Conservation (phyloP, 2,888 invertebrate genomes). For the Scaeva pyrastri region DNA sequence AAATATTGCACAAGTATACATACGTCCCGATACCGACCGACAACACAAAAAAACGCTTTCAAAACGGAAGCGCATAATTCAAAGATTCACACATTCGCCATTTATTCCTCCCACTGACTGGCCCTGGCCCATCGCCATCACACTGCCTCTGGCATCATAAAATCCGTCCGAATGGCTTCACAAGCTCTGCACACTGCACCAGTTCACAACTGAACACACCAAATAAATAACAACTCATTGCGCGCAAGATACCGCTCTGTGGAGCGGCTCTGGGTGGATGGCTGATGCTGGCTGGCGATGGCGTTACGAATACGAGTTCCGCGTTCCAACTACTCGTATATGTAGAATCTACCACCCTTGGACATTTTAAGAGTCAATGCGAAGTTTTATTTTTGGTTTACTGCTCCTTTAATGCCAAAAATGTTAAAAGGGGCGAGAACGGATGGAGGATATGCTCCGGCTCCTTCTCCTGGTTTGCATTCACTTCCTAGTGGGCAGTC, state of each 20-base stretch:
- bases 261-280: too few species aligned
- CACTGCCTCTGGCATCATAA: constrained; percentile 40
- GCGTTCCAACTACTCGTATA: neutral
- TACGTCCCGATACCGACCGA: too few species aligned
- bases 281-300: too few species aligned
- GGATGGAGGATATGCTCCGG: neutral
- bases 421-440: neutral
- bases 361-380: constrained; percentile 59
- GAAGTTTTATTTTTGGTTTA: constrained; percentile 54
- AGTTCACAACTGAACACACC: constrained; percentile 23
- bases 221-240: constrained; percentile 70
- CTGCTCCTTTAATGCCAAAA: constrained; percentile 47
- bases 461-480: constrained; percentile 10
- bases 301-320: neutral
- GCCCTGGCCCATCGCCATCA: constrained; percentile 39
- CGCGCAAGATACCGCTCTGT: constrained; percentile 31
- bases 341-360: constrained; percentile 14
- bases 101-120: constrained; percentile 48
- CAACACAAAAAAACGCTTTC: constrained; percentile 34
- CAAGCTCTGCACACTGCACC: neutral
- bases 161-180: constrained; percentile 57
- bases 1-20: constrained; percentile 35
- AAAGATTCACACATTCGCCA: constrained; percentile 61
- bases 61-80: constrained; percentile 68
- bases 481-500: constrained; percentile 49